phyloP scores from a whole-genome alignment of 1,140 invertebrate genomes.

The Monomorium pharaonis region DNA sequence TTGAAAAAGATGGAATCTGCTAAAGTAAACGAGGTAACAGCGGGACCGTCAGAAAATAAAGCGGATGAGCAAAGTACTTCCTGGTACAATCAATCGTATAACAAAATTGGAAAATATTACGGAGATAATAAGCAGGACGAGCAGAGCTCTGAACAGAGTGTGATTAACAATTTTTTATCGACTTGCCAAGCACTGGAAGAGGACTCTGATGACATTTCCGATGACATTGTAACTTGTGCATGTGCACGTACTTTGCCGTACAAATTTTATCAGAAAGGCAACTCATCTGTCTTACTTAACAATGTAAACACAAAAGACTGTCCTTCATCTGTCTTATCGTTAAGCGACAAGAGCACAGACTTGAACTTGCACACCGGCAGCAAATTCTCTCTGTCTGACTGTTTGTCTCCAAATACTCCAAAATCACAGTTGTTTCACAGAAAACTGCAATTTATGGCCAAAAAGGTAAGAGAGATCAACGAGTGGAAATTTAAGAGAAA shows the following conservation, averaged over 20 bases:
- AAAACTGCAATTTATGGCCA: not conserved
- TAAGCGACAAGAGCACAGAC: not conserved
- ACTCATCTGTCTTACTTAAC: too few relatives aligned
- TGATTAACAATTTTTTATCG: not conserved
- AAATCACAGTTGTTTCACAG: not conserved
- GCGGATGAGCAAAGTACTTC: not conserved
- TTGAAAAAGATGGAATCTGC: not conserved
- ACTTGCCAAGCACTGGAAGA: not conserved
- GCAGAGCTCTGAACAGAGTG: not conserved
- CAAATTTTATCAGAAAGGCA: not conserved
- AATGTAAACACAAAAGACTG: not conserved
- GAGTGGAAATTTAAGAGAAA: constrained; percentile 3
- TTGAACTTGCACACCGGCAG: not conserved
- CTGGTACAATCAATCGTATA: not conserved
- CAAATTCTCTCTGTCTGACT: too few relatives aligned
- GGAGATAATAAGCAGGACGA: not conserved
- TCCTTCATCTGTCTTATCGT: not conserved
- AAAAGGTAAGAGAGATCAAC: not conserved
- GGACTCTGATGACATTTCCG: too few relatives aligned
- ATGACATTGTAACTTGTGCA: not conserved
- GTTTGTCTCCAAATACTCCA: not conserved
- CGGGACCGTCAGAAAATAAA: not conserved
- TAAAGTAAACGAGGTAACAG: not conserved
- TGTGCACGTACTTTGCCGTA: constrained; percentile 23
- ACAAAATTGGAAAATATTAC: not conserved